Base-by-base conservation (phyloP, 1,140 invertebrate species). In the Magallana angulata region DNA sequence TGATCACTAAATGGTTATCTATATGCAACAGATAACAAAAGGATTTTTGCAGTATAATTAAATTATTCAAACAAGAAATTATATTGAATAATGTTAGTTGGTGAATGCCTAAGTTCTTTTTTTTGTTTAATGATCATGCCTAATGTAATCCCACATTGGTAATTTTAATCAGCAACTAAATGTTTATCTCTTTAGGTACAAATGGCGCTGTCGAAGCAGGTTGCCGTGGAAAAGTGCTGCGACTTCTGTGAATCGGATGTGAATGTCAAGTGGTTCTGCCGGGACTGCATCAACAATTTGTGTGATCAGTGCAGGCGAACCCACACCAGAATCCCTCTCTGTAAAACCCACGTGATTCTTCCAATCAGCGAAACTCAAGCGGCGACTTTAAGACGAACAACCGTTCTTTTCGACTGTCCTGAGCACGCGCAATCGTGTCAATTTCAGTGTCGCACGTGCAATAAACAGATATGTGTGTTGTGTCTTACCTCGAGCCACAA, bases 381-480 rank as follows among this genome's bases (percentile, higher is more conserved):
- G 8, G 68, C 68, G 12, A 11, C 68, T 71, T 30, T 30, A 71
- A 30, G 24, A 24, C 68, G 24, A 71, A 11, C 68, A 7, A 71
- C 68, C 14, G 68, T 71, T 36, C 68, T 30, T 12, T 36, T 24
- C 7, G 7, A 71, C 7, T 71, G 68, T 30, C 8, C 68, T 9
- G 68, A 71, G 24, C 68, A 71, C 36, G 68, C 24, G 18, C 68
- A 71, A 30, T 18, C 68, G 5, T 71, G 68, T 30, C 68, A 71
- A 71, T 71, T 71, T 71, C 68, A 71, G 68, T 71, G 68, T 9
- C 68, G 68, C 24, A 71, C 24, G 7, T 71, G 68, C 18, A 71
- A 36, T 30, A 71, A 30, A 71, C 18, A 71, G 68, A 71, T 71
- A 3, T 71, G 68, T 71, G 68, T 71, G 12, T 71, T 30, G 24